Evolutionary conservation across 1,140 invertebrate genomes (phyloP), one percentile per base, ranked within the genome.

Genomic region (Drosophila prosaltans): DNA sequence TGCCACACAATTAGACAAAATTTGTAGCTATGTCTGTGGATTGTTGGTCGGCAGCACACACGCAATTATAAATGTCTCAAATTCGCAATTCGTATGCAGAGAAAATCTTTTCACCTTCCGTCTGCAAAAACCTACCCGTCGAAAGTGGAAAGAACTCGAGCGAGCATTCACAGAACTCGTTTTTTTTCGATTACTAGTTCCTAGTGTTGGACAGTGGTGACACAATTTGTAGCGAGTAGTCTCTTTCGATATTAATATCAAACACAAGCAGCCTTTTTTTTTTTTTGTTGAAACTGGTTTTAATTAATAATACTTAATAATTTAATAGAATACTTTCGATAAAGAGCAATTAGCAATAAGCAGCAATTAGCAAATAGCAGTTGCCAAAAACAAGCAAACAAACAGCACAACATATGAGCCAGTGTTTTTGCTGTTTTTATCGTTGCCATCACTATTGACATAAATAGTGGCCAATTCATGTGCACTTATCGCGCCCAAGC

Each of bases 101-200:
- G 80, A 89, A 81, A 89, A 89, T 83, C 66, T 84, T 84, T 88
- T 82, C 80, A 77, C 80, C 83, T 86, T 86, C 83, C 84, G 84
- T 82, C 83, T 88, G 83, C 83, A 74, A 88, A 86, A 88, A 88
- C 84, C 83, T 88, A 88, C 83, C 84, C 83, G 83, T 88, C 83
- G 84, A 89, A 88, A 88, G 86, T 88, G 83, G 69, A 79, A 86
- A 73, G 85, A 83, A 77, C 43, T 80, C 58, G 69, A 65, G 81
- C 84, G 83, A 88, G 70, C 70, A 51, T 26, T 8, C 45, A 28
- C 59, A 54, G 26, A 11, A 78, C 66, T 77, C 74, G 78, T 60
- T 69, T 60, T 54, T 24, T 51, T 51, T 51, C 45, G 21, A 21
- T 51, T 51, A 11, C 21, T 51, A 41, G 11, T 51, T 10, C 8